phyloP scores from a whole-genome alignment of 1,140 invertebrate genomes.

The Heliconius eleuchia region DNA sequence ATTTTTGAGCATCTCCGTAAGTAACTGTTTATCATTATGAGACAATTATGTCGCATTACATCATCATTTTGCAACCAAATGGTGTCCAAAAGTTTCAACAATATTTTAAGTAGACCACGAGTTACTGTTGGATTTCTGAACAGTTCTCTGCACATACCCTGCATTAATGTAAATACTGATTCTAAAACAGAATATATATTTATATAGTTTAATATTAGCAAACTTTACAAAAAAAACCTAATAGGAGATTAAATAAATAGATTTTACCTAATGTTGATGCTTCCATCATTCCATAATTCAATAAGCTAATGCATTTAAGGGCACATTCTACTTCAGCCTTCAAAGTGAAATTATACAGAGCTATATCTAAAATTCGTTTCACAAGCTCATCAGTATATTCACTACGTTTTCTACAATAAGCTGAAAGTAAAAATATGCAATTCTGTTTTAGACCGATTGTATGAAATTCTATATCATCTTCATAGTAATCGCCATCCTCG shows the following conservation, averaged over 20 bases:
- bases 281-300: conserved; percentile 49
- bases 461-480: conserved; percentile 55
- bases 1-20: conserved; percentile 55
- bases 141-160: conserved; percentile 60
- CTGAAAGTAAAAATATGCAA: conserved; percentile 56
- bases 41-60: conserved; percentile 59
- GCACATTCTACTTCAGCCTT: conserved; percentile 54
- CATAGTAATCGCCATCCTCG: conserved; percentile 51
- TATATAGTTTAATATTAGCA: background rate
- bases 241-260: conserved; percentile 22
- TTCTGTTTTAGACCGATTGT: conserved; percentile 53
- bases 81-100: conserved; percentile 51
- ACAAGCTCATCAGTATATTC: conserved; percentile 59
- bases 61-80: conserved; percentile 50
- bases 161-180: conserved; percentile 59
- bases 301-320: conserved; percentile 53
- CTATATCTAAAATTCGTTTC: conserved; percentile 59
- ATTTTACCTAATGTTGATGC: conserved; percentile 57
- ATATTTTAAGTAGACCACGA: conserved; percentile 47
- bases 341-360: conserved; percentile 55
- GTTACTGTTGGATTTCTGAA: conserved; percentile 61
- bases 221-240: conserved; percentile 4
- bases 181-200: conserved; percentile 45
- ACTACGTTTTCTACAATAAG: conserved; percentile 54
- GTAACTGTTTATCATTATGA: conserved; percentile 70